Percentiles rank a stretch among this genome's conserved stretches.
These are phyloP conservation scores for Chelonoidis abingdonii DNA, from an alignment of 2,113 vertebrate genomes.

Conservation along the genomic window DNA sequence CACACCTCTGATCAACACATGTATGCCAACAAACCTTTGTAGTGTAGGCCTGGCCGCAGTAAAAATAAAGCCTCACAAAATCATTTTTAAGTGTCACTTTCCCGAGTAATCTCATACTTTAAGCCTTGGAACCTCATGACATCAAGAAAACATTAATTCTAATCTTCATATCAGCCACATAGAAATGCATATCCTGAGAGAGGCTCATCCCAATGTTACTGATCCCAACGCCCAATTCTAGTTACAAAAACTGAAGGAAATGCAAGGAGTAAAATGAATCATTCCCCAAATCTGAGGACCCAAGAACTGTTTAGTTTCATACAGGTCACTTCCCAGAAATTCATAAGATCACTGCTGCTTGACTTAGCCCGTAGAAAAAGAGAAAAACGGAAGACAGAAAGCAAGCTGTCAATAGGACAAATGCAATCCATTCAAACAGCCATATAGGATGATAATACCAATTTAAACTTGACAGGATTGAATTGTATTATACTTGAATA, in stretches of 20 bases:
- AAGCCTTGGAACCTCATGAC: neutral
- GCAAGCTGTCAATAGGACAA: constrained; percentile 12
- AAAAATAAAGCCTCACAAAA: neutral
- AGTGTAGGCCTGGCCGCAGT: neutral
- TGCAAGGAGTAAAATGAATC: neutral
- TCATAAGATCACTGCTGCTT: neutral
- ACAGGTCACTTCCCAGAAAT: neutral
- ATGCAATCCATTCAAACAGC: neutral
- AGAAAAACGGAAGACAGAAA: neutral
- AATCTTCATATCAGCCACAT: neutral
- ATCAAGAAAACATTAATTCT: neutral
- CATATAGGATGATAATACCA: neutral
- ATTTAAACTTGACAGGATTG: constrained; percentile 8
- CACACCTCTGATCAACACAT: neutral
- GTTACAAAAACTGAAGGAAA: neutral
- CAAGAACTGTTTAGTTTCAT: neutral
- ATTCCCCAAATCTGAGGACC: neutral
- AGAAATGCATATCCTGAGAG: neutral
- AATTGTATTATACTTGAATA: constrained; percentile 14
- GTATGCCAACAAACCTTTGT: neutral
- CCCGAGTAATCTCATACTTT: neutral
- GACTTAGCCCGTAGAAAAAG: neutral
- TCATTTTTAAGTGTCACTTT: neutral
- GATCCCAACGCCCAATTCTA: neutral
- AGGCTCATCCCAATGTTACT: neutral